Evolutionary conservation across 2,888 invertebrate species (phyloP).

Genomic region (Aspidapion aeneum): DNA sequence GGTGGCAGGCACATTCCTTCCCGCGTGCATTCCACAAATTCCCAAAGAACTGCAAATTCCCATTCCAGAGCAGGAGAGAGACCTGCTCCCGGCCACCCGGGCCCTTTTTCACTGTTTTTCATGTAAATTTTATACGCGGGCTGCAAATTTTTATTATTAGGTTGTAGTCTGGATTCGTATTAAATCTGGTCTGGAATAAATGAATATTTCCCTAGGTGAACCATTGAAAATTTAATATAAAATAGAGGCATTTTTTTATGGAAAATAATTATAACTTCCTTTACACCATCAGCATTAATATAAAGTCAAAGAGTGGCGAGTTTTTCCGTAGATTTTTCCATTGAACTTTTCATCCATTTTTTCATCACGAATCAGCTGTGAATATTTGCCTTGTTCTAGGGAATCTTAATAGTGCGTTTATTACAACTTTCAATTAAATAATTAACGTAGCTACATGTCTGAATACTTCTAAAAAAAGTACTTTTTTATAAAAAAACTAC

Average conservation of each 20-base stretch:
- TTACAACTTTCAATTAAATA: too few species aligned
- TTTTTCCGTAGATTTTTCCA: too few species aligned
- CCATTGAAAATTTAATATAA: background rate
- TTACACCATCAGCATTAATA: too few species aligned
- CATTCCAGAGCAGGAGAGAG: constrained; percentile 14
- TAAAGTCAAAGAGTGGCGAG: too few species aligned
- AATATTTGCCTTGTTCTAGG: too few species aligned
- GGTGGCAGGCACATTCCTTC: constrained; percentile 37
- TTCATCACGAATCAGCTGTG: too few species aligned
- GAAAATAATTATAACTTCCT: too few species aligned
- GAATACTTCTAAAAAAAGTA: too few species aligned
- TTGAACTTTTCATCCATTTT: too few species aligned
- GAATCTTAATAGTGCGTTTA: too few species aligned
- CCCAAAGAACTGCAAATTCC: constrained; percentile 43
- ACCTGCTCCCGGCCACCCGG: background rate
- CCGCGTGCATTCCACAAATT: constrained; percentile 44
- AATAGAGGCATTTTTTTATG: background rate
- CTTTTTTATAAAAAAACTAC: too few species aligned
- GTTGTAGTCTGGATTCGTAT: constrained; percentile 24
- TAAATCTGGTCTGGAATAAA: constrained; percentile 20
- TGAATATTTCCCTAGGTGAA: constrained; percentile 11
- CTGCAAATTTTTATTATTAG: constrained; percentile 25
- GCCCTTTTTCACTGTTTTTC: constrained; percentile 25
- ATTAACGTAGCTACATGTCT: too few species aligned
- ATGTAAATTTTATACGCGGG: constrained; percentile 25